phyloP scores from a whole-genome alignment of 2,113 vertebrate species.

The Corythornis madagascariensis region DNA sequence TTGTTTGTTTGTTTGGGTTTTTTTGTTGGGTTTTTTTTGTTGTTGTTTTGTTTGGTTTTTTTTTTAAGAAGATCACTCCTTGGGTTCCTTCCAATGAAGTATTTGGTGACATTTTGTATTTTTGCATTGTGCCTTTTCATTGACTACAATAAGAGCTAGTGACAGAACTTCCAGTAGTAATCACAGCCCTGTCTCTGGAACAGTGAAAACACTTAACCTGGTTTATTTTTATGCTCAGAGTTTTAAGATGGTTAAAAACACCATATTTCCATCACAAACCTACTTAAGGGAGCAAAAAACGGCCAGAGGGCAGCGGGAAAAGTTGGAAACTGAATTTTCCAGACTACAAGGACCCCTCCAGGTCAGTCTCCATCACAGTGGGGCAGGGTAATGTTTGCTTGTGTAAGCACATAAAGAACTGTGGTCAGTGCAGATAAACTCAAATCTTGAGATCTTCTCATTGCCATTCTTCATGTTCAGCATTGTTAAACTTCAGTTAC shows the following conservation, averaged over 20 bases:
- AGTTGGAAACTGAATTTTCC: slow-evolving; percentile 77
- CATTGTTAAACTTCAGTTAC: not conserved
- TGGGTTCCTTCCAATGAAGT: not conserved
- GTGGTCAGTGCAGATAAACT: not conserved
- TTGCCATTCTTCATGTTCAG: not conserved
- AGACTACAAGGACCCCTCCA: slow-evolving; percentile 72
- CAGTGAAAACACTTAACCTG: not conserved
- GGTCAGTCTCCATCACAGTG: slow-evolving; percentile 49
- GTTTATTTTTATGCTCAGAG: slow-evolving; percentile 68
- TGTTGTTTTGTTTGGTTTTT: too few relatives aligned
- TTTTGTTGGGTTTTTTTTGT: too few relatives aligned
- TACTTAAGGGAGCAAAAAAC: slow-evolving; percentile 67
- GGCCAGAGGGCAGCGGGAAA: slow-evolving; percentile 73
- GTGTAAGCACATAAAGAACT: not conserved
- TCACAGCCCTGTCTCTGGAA: not conserved
- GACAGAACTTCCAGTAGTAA: not conserved
- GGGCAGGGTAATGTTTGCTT: not conserved
- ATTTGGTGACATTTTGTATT: not conserved
- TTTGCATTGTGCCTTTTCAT: not conserved
- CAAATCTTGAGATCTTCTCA: not conserved
- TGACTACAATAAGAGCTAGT: not conserved
- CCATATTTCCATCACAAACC: slow-evolving; percentile 70
- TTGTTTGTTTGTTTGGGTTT: too few relatives aligned
- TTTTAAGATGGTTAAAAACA: slow-evolving; percentile 66
- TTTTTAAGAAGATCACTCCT: not conserved